Evolutionary conservation across 2,888 invertebrate species (phyloP), one percentile per base, ranked within the genome.

Genomic region (Pristionchus japonicus): DNA sequence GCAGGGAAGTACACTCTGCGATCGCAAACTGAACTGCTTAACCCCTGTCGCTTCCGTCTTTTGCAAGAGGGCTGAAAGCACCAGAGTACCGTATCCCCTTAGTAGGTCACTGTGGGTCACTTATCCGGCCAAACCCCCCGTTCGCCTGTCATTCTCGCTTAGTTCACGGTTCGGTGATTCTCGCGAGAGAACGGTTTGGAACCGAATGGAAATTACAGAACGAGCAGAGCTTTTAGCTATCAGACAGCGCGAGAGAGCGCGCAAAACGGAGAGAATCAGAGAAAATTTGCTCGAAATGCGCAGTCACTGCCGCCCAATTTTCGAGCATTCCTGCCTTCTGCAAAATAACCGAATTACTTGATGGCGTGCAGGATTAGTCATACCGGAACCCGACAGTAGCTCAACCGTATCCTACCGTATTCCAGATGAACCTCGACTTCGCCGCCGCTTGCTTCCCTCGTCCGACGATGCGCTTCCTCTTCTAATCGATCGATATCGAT

Each of bases 361-460:
- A 2, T 34, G 67, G 34, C 31, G 31, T 34, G 2, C 34, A 67
- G 17, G 40, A 23, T 67, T 67, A 31, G 13, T 31, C 67, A 67
- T 15, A 15, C 34, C 67, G 67, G 67, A 67, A 67, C 23, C 20
- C 34, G 17, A 37, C 40, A 13, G 40, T 74, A 23, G 17, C 40
- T 40, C 40, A 47, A 77, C 67, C 57, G 57, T 57, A n/a, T n/a
- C 57, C 43, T 77, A 49, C 82, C 52, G 23, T 57, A 82, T 40
- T 85, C 31, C 85, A 85, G 85, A 43, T 85, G 27, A 85, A 85
- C 64, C 61, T 85, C 61, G 85, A 85, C 64, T 64, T 85, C 40
- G 64, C 61, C 7, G 85, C 85, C n/a, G 31, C 31, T 20, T 85
- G 85, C 85, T 23, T 85, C 40, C 85, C 85, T n/a, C 85, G 85